These are phyloP conservation scores for Porites divaricata DNA, from an alignment of 92 coral and sea anemone genomes.

Conservation along the genomic window DNA sequence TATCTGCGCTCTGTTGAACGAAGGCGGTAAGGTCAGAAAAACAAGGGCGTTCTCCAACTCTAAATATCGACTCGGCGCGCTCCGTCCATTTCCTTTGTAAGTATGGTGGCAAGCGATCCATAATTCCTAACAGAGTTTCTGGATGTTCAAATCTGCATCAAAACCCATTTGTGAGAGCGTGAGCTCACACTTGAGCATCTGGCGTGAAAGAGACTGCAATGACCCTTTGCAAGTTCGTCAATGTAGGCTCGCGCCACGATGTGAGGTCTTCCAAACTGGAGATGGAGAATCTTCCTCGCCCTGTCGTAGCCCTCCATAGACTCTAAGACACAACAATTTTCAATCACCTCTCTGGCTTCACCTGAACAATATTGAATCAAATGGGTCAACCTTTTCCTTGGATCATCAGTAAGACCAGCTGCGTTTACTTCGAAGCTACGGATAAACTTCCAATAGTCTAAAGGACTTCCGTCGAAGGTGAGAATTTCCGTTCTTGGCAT, in stretches of 20 bases:
- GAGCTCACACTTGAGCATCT: constrained; percentile 65
- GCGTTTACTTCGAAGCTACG: constrained; percentile 61
- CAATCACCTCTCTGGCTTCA: constrained; percentile 54
- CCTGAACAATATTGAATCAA: constrained; percentile 61
- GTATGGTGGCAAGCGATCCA: constrained; percentile 39
- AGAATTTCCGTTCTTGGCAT: constrained; percentile 57
- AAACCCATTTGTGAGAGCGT: constrained; percentile 36
- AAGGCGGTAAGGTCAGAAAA: constrained; percentile 31
- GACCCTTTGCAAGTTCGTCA: constrained; percentile 45
- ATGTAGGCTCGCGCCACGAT: constrained; percentile 50
- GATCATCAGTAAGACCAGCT: constrained; percentile 18
- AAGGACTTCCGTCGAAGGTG: constrained; percentile 47
- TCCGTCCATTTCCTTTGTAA: constrained; percentile 71
- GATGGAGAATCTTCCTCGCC: constrained; percentile 44
- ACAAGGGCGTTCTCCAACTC: constrained; percentile 33
- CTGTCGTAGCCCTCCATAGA: constrained; percentile 49
- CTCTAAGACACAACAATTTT: constrained; percentile 47
- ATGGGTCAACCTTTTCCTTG: constrained; percentile 32
- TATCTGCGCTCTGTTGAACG: constrained; percentile 52
- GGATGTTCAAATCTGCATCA: constrained; percentile 46
- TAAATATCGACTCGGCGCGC: constrained; percentile 17
- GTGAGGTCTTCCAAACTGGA: constrained; percentile 61
- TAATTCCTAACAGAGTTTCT: constrained; percentile 43
- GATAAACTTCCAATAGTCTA: constrained; percentile 55
- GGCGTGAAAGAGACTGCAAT: background rate